Conservation (phyloP, 1,140 invertebrate genomes). For the Drosophila ohnishii region DNA sequence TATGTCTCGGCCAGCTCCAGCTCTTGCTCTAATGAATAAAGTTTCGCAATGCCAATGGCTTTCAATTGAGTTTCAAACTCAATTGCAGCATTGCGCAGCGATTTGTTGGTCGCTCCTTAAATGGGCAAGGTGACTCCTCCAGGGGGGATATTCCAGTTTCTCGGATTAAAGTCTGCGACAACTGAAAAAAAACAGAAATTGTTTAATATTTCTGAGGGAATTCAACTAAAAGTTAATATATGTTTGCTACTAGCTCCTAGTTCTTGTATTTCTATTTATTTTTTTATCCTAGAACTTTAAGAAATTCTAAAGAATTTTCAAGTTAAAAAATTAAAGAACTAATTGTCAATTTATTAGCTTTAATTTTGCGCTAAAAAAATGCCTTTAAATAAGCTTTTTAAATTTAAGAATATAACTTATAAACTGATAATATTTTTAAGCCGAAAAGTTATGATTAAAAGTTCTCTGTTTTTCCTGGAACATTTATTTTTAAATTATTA, state of each 20-base stretch:
- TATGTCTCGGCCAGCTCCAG: constrained; percentile 1
- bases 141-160: constrained; percentile 4
- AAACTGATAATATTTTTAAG: not conserved
- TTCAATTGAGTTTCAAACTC: constrained; percentile 54
- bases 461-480: no score
- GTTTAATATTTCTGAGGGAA: not conserved
- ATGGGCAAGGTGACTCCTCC: constrained; percentile 25
- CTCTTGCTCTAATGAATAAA: not conserved
- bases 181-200: not conserved
- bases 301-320: no score
- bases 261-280: no score
- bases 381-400: not conserved
- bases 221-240: not conserved
- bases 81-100: constrained; percentile 23
- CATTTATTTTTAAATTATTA: not conserved
- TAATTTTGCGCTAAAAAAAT: no score
- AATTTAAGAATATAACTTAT: not conserved
- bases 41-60: constrained; percentile 21
- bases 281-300: no score
- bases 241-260: no score
- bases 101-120: constrained; percentile 22
- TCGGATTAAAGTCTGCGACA: not conserved
- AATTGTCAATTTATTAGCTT: no score
- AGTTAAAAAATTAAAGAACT: no score
- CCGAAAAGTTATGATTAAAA: not conserved